Percentiles rank a stretch among this genome's conserved stretches.
phyloP scores from a whole-genome alignment of 2,113 vertebrate species.

The Drymodes brunneopygia region DNA sequence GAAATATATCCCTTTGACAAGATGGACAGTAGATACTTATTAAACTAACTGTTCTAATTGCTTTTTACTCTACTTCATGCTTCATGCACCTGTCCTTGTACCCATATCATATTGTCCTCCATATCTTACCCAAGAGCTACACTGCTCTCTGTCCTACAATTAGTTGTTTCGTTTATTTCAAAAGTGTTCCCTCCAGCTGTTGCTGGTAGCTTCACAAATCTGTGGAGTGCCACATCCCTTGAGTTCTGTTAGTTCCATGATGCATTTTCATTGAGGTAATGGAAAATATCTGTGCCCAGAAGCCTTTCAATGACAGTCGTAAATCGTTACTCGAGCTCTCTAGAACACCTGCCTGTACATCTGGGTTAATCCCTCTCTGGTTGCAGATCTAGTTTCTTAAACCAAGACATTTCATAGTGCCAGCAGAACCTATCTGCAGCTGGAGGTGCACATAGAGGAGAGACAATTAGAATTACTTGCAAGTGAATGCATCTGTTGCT shows the following conservation, averaged over 20 bases:
- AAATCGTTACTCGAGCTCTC: not conserved
- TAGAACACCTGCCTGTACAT: not conserved
- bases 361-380: not conserved
- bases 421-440: not conserved
- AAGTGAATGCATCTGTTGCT: not conserved
- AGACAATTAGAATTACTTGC: not conserved
- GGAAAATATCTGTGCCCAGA: not conserved
- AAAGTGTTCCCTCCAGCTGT: not conserved
- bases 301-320: not conserved
- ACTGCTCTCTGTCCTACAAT: not conserved
- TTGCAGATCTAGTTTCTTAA: not conserved
- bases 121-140: not conserved
- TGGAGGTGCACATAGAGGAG: fast-evolving
- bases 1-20: not conserved
- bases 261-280: not conserved
- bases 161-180: not conserved
- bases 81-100: not conserved
- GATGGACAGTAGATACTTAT: not conserved
- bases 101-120: not conserved
- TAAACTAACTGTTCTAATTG: not conserved
- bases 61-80: not conserved
- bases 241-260: not conserved
- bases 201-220: not conserved
- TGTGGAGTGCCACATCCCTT: not conserved
- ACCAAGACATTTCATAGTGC: not conserved